Percentiles rank a stretch among this genome's conserved stretches.
phyloP scores from a whole-genome alignment of 2,797 vertebrate genomes.

The Lacerta agilis region DNA sequence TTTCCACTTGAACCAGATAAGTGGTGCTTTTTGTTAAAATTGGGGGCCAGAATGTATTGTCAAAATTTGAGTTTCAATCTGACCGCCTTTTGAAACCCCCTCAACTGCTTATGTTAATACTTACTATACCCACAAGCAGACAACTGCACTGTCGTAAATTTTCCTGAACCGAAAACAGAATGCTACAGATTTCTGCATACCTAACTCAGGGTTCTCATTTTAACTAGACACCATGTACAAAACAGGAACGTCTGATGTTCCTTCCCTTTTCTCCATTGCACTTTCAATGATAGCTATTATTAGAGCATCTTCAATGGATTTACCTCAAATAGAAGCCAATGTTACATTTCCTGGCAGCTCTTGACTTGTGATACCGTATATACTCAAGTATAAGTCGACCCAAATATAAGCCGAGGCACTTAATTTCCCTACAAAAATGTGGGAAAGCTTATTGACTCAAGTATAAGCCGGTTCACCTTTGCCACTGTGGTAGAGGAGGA shows the following conservation, averaged over 20 bases:
- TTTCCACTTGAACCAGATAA: neutral
- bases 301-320: neutral
- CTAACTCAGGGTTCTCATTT: neutral
- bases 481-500: too few species aligned
- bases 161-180: neutral
- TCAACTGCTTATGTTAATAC: neutral
- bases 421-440: too few species aligned
- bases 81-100: neutral
- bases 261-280: neutral
- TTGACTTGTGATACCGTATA: conserved; percentile 22
- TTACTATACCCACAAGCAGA: neutral
- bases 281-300: neutral
- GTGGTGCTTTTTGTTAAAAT: neutral
- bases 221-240: neutral
- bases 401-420: too few species aligned
- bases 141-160: neutral
- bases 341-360: neutral
- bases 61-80: neutral
- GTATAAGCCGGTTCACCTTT: too few species aligned
- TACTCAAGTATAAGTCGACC: too few species aligned
- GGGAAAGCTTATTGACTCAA: too few species aligned
- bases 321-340: conserved; percentile 1
- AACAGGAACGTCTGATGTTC: accelerated
- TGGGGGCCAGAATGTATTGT: neutral
- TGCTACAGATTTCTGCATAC: accelerated